phyloP scores from a whole-genome alignment of 2,113 vertebrate species.

The Glaucomys volans region DNA sequence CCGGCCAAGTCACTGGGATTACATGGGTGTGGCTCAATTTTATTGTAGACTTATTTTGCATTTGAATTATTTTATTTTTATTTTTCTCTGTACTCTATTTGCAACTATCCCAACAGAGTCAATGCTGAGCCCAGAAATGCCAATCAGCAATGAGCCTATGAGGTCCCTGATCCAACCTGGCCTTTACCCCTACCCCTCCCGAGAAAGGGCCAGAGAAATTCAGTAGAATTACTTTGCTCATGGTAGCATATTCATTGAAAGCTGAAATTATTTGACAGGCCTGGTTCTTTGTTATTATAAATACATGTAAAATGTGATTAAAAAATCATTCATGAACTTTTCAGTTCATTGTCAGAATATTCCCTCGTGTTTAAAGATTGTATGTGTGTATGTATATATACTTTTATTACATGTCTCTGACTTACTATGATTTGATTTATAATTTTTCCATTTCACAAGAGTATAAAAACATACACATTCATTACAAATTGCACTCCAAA shows the following conservation, averaged over 20 bases:
- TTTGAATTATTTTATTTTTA: not conserved
- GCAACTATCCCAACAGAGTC: not conserved
- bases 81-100: not conserved
- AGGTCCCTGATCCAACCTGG: not conserved
- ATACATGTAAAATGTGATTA: not conserved
- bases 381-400: not conserved
- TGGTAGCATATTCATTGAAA: not conserved
- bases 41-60: not conserved
- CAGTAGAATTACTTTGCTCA: not conserved
- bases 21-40: not conserved
- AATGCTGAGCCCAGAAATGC: not conserved
- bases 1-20: no score
- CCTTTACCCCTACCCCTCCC: fast-evolving
- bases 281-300: not conserved
- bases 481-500: not conserved
- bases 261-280: constrained; percentile 6
- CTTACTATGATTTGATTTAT: not conserved
- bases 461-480: not conserved
- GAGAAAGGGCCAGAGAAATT: not conserved
- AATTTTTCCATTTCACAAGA: not conserved
- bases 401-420: no score
- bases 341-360: not conserved
- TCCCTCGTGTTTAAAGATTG: not conserved
- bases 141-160: not conserved
- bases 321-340: constrained; percentile 13